Evolutionary conservation across 2,113 vertebrate genomes (phyloP).

Genomic region (Potamarius usumacintae): DNA sequence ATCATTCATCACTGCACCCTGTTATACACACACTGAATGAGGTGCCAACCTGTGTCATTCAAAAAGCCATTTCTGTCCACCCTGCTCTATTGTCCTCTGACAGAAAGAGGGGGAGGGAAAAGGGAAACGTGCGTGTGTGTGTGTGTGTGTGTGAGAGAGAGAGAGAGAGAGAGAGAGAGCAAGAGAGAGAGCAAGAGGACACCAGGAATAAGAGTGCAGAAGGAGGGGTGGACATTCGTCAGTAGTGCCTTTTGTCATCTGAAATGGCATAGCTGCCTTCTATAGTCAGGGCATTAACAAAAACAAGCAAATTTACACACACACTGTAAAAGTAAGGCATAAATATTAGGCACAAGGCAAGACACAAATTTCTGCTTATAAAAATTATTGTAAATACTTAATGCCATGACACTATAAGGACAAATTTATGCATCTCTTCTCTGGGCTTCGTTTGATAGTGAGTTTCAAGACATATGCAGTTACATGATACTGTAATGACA

Average conservation of each 20-base stretch:
- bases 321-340: neutral
- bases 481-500: no score
- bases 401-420: neutral
- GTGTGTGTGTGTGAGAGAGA: neutral
- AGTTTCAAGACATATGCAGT: neutral
- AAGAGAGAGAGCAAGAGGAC: conserved; percentile 3
- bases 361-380: neutral
- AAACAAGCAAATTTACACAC: conserved; percentile 3
- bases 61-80: conserved; percentile 60
- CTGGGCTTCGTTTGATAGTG: neutral
- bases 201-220: conserved; percentile 4
- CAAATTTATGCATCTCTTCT: neutral
- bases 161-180: neutral
- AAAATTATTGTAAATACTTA: neutral
- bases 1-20: conserved; percentile 56
- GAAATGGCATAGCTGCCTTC: conserved; percentile 41
- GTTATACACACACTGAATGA: conserved; percentile 51
- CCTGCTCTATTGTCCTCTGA: conserved; percentile 54
- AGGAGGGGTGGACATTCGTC: conserved; percentile 49
- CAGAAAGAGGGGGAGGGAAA: conserved; percentile 34
- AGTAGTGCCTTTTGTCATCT: conserved; percentile 49
- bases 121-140: conserved; percentile 5
- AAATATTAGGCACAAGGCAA: neutral
- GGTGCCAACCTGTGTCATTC: conserved; percentile 59
- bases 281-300: conserved; percentile 14